Evolutionary conservation across 2,888 invertebrate genomes (phyloP).

Genomic region (Listrodromus nycthemerus): DNA sequence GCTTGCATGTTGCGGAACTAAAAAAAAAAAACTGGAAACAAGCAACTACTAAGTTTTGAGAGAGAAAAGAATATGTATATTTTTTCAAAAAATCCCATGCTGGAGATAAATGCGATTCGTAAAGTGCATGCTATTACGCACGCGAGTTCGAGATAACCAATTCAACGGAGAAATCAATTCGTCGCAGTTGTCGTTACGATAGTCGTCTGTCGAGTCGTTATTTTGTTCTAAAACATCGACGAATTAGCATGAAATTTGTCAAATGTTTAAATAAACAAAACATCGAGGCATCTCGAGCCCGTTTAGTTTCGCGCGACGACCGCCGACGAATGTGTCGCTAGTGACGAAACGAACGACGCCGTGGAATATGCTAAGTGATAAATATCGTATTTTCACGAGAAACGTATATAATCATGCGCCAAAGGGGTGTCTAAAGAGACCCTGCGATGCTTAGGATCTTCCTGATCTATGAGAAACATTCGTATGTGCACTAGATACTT

Average conservation of each 20-base stretch:
- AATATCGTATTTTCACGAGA: constrained; percentile 53
- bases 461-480: constrained; percentile 68
- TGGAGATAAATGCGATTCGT: background rate
- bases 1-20: background rate
- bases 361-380: constrained; percentile 62
- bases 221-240: constrained; percentile 2
- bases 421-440: constrained; percentile 42
- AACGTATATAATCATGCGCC: constrained; percentile 70
- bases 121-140: constrained; percentile 34
- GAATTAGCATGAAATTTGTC: background rate
- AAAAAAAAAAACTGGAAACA: background rate
- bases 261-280: constrained; percentile 11
- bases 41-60: background rate
- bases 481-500: constrained; percentile 63
- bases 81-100: constrained; percentile 36
- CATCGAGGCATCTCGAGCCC: constrained; percentile 4
- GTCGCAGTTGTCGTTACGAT: constrained; percentile 4
- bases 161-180: constrained; percentile 29
- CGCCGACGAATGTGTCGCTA: constrained; percentile 41
- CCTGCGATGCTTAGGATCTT: constrained; percentile 46
- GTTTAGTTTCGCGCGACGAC: constrained; percentile 17
- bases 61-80: constrained; percentile 7
- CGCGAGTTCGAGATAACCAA: background rate
- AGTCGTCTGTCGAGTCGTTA: background rate
- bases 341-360: constrained; percentile 58